Evolutionary conservation across 1,140 invertebrate genomes (phyloP).

Genomic region (Macrotrachela quadricornifera): DNA sequence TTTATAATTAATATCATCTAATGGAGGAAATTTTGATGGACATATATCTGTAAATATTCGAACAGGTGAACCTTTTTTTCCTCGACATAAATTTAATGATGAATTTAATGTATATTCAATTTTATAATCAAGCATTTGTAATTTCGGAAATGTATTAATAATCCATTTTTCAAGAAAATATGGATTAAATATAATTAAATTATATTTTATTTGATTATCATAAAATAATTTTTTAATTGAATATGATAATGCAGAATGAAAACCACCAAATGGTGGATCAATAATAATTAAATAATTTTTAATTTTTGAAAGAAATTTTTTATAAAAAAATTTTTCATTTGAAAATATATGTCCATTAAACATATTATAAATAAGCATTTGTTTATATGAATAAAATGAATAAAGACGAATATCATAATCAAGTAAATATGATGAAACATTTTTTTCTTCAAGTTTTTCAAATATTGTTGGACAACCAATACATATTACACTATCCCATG

Average conservation of each 20-base stretch:
- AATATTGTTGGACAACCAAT: slow-evolving; percentile 4
- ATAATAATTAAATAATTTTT: slow-evolving; percentile 7
- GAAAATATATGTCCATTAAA: slow-evolving; percentile 5
- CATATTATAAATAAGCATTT: slow-evolving; percentile 4
- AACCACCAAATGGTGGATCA: slow-evolving; percentile 6
- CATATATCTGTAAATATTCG: slow-evolving; percentile 4
- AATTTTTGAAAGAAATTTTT: neutral
- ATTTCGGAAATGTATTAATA: neutral
- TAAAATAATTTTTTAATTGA: neutral
- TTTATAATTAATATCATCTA: neutral
- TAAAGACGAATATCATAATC: slow-evolving; percentile 3
- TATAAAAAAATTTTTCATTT: neutral
- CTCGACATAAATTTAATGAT: neutral
- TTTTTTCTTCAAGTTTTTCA: neutral
- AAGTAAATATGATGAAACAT: neutral
- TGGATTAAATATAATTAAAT: slow-evolving; percentile 4
- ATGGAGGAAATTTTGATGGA: neutral
- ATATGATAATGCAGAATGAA: neutral
- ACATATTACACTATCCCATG: slow-evolving; percentile 4
- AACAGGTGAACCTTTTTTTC: slow-evolving; percentile 7
- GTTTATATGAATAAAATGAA: neutral
- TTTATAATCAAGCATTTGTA: slow-evolving; percentile 6
- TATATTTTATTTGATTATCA: neutral
- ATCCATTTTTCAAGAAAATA: slow-evolving; percentile 9
- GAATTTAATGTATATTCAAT: neutral